phyloP scores from a whole-genome alignment of 30 jellyfish, hydroid and myxozoan genomes.

The Hydractinia symbiolongicarpus region DNA sequence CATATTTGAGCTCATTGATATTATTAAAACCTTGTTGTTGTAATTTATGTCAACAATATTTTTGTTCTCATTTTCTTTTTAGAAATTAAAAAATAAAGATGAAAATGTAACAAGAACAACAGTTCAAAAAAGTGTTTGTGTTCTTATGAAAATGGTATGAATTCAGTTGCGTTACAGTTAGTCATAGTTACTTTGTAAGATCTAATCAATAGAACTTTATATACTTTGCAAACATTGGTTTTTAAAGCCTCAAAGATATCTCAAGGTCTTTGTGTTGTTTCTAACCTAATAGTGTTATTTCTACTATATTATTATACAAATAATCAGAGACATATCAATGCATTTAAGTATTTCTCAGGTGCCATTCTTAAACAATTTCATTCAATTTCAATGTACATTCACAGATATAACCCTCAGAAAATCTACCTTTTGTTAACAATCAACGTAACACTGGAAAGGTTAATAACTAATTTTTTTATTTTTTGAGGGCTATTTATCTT shows the following conservation, averaged over 20 bases:
- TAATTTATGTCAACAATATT: background rate
- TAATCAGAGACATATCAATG: too few species aligned
- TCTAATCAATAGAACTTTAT: too few species aligned
- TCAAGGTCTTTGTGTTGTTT: background rate
- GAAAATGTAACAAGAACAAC: constrained; percentile 82
- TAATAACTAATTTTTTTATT: too few species aligned
- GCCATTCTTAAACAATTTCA: too few species aligned
- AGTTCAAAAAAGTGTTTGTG: constrained; percentile 91
- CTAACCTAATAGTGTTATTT: background rate
- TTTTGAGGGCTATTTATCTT: too few species aligned
- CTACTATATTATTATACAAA: too few species aligned
- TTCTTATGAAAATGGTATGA: constrained; percentile 58
- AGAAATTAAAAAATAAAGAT: constrained; percentile 68
- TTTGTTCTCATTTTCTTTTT: background rate
- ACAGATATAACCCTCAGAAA: too few species aligned
- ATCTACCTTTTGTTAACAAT: too few species aligned
- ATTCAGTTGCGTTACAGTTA: background rate
- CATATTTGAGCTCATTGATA: background rate
- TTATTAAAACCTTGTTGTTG: background rate
- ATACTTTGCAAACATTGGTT: background rate
- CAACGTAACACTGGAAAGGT: too few species aligned
- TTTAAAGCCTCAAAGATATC: background rate
- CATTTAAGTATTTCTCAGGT: too few species aligned
- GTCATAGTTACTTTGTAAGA: background rate
- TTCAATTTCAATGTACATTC: too few species aligned